A percentile compares a stretch with the other conserved stretches of the same genome.
Conservation (phyloP, 2,797 vertebrate species). For the Acrossocheilus fasciatus region DNA sequence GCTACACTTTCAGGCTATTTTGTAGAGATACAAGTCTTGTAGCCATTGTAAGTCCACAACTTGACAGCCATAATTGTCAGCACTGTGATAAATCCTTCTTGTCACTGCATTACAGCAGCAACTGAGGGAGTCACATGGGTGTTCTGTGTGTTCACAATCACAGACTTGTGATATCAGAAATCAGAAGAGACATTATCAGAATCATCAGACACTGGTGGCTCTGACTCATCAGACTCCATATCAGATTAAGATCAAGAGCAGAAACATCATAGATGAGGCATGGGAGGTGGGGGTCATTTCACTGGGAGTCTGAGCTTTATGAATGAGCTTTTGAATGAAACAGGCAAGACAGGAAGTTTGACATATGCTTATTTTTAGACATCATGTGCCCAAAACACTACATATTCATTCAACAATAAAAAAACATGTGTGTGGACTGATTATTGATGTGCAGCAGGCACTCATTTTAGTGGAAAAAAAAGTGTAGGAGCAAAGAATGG, state of each 20-base stretch:
- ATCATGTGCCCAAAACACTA: background rate
- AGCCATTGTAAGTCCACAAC: background rate
- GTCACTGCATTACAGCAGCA: background rate
- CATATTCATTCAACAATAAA: background rate
- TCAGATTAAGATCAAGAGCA: background rate
- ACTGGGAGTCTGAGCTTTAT: conserved; percentile 68
- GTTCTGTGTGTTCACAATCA: conserved; percentile 9
- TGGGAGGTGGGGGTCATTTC: conserved; percentile 72
- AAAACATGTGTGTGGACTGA: no score
- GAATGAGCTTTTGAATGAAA: conserved; percentile 66
- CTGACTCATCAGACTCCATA: background rate
- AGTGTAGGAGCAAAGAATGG: background rate
- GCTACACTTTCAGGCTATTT: background rate
- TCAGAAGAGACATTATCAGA: background rate
- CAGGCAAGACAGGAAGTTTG: conserved; percentile 74
- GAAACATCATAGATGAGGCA: background rate
- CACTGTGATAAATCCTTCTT: background rate
- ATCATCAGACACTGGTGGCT: background rate
- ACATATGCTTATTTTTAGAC: background rate
- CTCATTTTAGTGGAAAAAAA: background rate
- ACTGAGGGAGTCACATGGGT: background rate
- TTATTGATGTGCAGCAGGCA: no score
- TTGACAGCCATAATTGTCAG: background rate
- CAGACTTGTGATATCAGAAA: background rate
- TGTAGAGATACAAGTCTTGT: background rate